phyloP scores from a whole-genome alignment of 2,797 vertebrate genomes.

The Chloroceryle amazona region DNA sequence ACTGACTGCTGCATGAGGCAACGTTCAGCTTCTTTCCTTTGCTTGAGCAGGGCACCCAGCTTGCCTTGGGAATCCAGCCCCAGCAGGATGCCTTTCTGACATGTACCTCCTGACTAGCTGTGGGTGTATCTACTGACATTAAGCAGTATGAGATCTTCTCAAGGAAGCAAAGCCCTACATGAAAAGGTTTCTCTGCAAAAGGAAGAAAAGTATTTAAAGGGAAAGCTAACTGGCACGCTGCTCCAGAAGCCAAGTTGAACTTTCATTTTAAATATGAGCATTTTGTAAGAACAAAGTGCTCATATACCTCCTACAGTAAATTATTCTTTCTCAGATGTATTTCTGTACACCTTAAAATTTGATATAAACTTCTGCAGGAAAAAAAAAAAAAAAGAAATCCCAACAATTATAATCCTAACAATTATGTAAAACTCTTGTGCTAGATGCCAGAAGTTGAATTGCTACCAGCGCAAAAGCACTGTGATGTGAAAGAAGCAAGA shows the following conservation, averaged over 20 bases:
- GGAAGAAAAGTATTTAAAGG: constrained; percentile 35
- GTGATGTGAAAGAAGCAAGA: neutral
- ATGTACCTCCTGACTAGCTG: constrained; percentile 22
- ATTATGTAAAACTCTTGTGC: neutral
- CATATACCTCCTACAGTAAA: constrained; percentile 12
- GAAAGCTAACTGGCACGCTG: constrained; percentile 20
- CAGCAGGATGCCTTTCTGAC: neutral
- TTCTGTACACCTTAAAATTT: neutral
- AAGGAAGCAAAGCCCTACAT: constrained; percentile 18
- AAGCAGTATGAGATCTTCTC: constrained; percentile 45
- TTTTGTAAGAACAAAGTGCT: constrained; percentile 11
- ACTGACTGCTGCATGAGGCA: constrained; percentile 2
- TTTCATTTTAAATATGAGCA: constrained; percentile 26
- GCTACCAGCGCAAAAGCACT: neutral
- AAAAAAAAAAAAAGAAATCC: neutral
- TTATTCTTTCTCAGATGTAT: neutral
- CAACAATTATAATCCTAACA: constrained; percentile 7
- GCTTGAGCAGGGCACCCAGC: neutral
- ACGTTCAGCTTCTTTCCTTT: neutral
- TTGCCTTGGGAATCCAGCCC: neutral
- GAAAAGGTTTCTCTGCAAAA: constrained; percentile 41
- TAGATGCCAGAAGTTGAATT: neutral
- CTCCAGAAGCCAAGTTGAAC: constrained; percentile 22
- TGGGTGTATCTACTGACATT: constrained; percentile 59
- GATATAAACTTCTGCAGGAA: neutral